phyloP scores from a whole-genome alignment of 1,140 invertebrate species.

The Drosophila baimaii region DNA sequence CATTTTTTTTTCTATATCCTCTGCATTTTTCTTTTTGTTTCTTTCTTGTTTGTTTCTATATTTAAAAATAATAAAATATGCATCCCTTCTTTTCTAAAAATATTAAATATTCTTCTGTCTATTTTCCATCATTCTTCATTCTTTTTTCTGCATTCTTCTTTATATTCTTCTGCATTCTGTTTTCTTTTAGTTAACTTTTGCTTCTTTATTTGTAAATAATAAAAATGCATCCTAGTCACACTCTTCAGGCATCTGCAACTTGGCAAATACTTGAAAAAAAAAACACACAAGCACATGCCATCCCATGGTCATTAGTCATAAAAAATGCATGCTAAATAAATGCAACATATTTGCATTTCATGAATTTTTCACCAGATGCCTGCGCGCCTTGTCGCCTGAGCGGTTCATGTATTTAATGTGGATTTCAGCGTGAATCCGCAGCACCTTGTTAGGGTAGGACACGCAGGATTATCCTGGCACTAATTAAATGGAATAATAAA shows the following conservation, averaged over 20 bases:
- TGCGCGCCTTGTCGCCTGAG: neutral
- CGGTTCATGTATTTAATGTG: neutral
- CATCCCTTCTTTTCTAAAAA: too few relatives aligned
- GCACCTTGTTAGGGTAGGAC: neutral
- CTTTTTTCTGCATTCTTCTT: neutral
- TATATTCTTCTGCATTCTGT: neutral
- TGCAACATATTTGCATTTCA: constrained; percentile 27
- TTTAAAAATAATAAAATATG: neutral
- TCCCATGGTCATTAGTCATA: constrained; percentile 11
- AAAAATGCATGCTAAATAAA: constrained; percentile 30
- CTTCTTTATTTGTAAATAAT: neutral
- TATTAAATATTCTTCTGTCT: too few relatives aligned
- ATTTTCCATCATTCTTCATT: too few relatives aligned
- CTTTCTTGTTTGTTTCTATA: too few relatives aligned
- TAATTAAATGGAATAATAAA: neutral
- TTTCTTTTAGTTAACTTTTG: neutral
- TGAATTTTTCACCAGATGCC: constrained; percentile 8
- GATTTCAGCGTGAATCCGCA: neutral
- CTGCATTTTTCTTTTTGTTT: too few relatives aligned
- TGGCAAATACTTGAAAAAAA: neutral
- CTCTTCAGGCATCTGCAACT: neutral
- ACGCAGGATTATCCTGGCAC: too few relatives aligned
- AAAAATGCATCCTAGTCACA: neutral
- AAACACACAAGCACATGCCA: neutral
- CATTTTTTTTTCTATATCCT: too few relatives aligned